These are phyloP conservation scores for Centruroides sculpturatus DNA, from an alignment of 1,140 invertebrate genomes.

Conservation along the genomic window DNA sequence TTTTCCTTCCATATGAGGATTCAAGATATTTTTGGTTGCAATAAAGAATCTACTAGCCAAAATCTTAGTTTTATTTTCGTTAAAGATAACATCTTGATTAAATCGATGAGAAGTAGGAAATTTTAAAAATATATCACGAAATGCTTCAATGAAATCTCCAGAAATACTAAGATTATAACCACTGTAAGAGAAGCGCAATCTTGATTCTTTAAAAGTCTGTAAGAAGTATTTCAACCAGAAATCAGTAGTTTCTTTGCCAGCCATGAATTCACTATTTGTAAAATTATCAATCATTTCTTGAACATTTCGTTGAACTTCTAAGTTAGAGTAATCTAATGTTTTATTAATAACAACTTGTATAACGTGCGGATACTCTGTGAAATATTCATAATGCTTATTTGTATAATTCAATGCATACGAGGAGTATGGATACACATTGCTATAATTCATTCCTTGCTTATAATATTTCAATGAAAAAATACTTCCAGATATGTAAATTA, in stretches of 20 bases:
- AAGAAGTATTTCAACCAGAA: conserved; percentile 78
- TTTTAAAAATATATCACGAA: conserved; percentile 42
- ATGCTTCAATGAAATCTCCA: conserved; percentile 51
- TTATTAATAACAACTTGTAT: conserved; percentile 74
- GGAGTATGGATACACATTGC: no score
- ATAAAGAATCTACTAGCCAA: conserved; percentile 70
- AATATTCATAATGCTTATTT: conserved; percentile 31
- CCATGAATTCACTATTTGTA: conserved; percentile 63
- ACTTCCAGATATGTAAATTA: no score
- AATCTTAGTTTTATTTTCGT: conserved; percentile 54
- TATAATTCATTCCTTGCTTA: no score
- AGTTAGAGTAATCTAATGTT: conserved; percentile 68
- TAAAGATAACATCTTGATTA: conserved; percentile 69
- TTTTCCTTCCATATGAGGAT: conserved; percentile 76
- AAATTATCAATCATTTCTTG: conserved; percentile 60
- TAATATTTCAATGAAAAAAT: no score
- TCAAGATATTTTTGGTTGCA: conserved; percentile 74
- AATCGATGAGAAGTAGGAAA: conserved; percentile 43
- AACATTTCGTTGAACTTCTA: conserved; percentile 53
- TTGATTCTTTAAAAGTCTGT: conserved; percentile 53
- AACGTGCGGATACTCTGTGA: conserved; percentile 75
- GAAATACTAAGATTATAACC: conserved; percentile 61
- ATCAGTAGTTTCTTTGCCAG: conserved; percentile 58
- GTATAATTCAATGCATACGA: no score
- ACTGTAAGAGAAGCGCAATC: conserved; percentile 41